A percentile compares a stretch with the other conserved stretches of the same genome.
Evolutionary conservation across 2,888 invertebrate species (phyloP).

Genomic region (Drosophila flavopinicola): DNA sequence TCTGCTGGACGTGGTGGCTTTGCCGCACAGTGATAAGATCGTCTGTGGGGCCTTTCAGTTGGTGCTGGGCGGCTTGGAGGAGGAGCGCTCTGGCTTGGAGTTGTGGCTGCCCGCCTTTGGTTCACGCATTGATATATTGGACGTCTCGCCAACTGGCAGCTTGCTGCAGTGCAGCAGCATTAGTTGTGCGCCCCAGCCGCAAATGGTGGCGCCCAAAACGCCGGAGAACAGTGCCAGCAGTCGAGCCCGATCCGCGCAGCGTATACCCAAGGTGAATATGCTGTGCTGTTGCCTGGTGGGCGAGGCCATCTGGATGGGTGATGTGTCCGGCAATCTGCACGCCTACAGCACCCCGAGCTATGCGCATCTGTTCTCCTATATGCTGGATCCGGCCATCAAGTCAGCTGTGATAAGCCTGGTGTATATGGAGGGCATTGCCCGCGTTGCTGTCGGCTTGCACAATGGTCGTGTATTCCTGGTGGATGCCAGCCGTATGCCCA

Average conservation of each 20-base stretch:
- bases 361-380: constrained; percentile 87
- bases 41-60: constrained; percentile 86
- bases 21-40: constrained; percentile 89
- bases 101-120: constrained; percentile 90
- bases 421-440: constrained; percentile 87
- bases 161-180: constrained; percentile 87
- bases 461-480: constrained; percentile 92
- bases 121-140: constrained; percentile 87
- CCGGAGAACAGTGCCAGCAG: constrained; percentile 51
- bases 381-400: constrained; percentile 88
- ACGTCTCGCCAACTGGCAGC: constrained; percentile 85
- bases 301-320: constrained; percentile 94
- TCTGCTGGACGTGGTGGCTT: constrained; percentile 90
- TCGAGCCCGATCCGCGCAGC: constrained; percentile 72
- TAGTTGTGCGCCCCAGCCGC: constrained; percentile 78
- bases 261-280: constrained; percentile 81
- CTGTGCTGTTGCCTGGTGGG: constrained; percentile 88
- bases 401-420: constrained; percentile 89
- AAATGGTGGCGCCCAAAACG: constrained; percentile 57
- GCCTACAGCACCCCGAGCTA: constrained; percentile 89
- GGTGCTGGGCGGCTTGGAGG: constrained; percentile 84
- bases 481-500: constrained; percentile 86
- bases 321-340: constrained; percentile 92
- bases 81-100: constrained; percentile 88
- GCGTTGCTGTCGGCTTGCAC: constrained; percentile 92